These are phyloP conservation scores for Anguilla japonica DNA, from an alignment of 2,113 vertebrate genomes.

Conservation along the genomic window DNA sequence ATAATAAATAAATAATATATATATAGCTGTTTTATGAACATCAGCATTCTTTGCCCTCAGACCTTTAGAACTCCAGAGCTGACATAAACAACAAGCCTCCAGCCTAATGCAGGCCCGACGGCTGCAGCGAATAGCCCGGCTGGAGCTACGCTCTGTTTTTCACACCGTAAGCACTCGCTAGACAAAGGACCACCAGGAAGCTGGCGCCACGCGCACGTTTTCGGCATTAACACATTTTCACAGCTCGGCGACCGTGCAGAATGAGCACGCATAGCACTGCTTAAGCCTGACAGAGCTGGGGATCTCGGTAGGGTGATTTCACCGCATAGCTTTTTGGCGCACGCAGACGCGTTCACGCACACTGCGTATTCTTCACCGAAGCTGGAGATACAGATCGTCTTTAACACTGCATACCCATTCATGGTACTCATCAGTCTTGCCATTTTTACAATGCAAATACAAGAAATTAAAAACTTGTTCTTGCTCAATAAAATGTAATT, in stretches of 20 bases:
- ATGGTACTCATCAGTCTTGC: background rate
- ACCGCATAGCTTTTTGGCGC: slow-evolving; percentile 22
- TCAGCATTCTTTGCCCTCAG: background rate
- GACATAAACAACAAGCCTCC: slow-evolving; percentile 34
- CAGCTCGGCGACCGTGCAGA: slow-evolving; percentile 76
- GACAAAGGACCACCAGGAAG: slow-evolving; percentile 63
- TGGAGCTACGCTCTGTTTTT: slow-evolving; percentile 58
- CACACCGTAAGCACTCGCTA: slow-evolving; percentile 51
- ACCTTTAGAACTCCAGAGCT: background rate
- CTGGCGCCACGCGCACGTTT: slow-evolving; percentile 49
- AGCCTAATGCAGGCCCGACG: slow-evolving; percentile 39
- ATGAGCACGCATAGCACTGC: slow-evolving; percentile 60
- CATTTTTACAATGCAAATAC: background rate
- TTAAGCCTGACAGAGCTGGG: slow-evolving; percentile 34
- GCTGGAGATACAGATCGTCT: background rate
- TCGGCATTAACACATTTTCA: slow-evolving; percentile 70
- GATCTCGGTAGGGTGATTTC: slow-evolving; percentile 37
- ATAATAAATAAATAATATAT: background rate
- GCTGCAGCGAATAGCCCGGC: slow-evolving; percentile 60
- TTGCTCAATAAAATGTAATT: background rate
- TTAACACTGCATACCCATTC: background rate
- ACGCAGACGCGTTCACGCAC: background rate
- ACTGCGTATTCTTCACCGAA: background rate
- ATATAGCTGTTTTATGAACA: background rate
- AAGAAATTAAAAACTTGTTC: too few species aligned